Evolutionary conservation across 2,113 vertebrate species (phyloP).

Genomic region (Aix galericulata): DNA sequence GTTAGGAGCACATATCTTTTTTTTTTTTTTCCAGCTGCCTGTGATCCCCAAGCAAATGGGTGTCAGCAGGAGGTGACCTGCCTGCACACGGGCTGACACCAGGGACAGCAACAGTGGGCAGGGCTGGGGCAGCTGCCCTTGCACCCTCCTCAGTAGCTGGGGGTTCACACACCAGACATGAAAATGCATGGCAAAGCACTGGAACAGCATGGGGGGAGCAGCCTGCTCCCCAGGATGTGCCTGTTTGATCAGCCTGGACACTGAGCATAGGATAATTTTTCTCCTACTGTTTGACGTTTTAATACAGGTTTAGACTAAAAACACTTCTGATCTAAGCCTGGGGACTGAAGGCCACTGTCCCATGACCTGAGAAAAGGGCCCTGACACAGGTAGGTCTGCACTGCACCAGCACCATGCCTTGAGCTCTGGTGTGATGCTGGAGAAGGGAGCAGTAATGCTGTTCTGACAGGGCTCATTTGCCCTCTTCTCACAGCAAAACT

Average conservation of each 20-base stretch:
- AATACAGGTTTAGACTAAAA: neutral
- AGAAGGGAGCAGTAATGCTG: neutral
- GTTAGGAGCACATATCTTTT: neutral
- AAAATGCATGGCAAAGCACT: neutral
- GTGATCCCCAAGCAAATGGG: neutral
- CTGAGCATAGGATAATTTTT: neutral
- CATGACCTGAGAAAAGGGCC: neutral
- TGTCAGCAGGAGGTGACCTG: neutral
- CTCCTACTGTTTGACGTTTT: neutral
- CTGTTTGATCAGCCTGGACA: neutral
- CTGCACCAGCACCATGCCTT: neutral
- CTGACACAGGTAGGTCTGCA: neutral
- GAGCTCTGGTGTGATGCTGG: neutral
- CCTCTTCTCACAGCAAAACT: neutral
- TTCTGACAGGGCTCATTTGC: conserved; percentile 24
- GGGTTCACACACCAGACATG: neutral
- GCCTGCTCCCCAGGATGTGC: neutral
- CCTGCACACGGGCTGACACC: accelerated
- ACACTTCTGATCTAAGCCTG: neutral
- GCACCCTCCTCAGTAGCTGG: neutral
- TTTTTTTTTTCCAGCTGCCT: neutral
- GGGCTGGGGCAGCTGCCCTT: neutral
- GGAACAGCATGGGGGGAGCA: neutral
- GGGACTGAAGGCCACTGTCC: neutral
- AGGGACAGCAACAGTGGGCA: accelerated